A percentile compares a stretch with the other conserved stretches of the same genome.
Conservation (phyloP, 2,888 invertebrate species). For the Drosophila mimetica region DNA sequence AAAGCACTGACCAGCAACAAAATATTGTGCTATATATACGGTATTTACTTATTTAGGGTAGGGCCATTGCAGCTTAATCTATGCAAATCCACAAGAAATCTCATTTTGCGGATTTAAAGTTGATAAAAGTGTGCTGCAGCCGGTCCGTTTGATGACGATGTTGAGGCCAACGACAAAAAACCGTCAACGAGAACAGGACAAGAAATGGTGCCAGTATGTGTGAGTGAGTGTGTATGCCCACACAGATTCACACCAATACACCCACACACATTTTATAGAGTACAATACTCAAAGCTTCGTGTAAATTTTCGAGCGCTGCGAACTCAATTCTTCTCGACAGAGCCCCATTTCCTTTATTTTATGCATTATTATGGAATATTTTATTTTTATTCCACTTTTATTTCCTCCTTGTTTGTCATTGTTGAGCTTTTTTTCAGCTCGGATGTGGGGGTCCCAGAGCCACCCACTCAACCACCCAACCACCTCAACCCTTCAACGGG, state of each 20-base stretch:
- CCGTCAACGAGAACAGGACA: slow-evolving; percentile 15
- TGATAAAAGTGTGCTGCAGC: slow-evolving; percentile 59
- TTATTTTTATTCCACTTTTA: slow-evolving; percentile 35
- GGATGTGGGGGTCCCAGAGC: background rate
- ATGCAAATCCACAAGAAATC: slow-evolving; percentile 74
- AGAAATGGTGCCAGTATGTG: background rate
- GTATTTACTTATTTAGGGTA: slow-evolving; percentile 23
- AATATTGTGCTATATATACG: slow-evolving; percentile 34
- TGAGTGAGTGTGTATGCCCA: slow-evolving; percentile 6
- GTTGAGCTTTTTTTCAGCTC: slow-evolving; percentile 14
- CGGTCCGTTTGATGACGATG: slow-evolving; percentile 22
- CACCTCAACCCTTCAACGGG: slow-evolving; percentile 31
- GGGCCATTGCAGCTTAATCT: slow-evolving; percentile 67
- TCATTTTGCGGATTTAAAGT: slow-evolving; percentile 70
- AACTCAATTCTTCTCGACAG: slow-evolving; percentile 28
- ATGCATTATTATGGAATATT: slow-evolving; percentile 47
- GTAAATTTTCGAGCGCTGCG: slow-evolving; percentile 33
- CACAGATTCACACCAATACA: slow-evolving; percentile 1
- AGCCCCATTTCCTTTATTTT: slow-evolving; percentile 35
- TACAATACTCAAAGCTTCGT: slow-evolving; percentile 15
- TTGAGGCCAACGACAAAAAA: background rate
- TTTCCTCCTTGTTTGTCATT: slow-evolving; percentile 39
- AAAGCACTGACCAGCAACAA: slow-evolving; percentile 47
- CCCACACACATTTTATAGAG: background rate
- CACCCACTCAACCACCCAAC: background rate